A percentile compares a stretch with the other conserved stretches of the same genome.
Evolutionary conservation across 2,113 vertebrate genomes (phyloP).

Genomic region (Ammodytes dubius): DNA sequence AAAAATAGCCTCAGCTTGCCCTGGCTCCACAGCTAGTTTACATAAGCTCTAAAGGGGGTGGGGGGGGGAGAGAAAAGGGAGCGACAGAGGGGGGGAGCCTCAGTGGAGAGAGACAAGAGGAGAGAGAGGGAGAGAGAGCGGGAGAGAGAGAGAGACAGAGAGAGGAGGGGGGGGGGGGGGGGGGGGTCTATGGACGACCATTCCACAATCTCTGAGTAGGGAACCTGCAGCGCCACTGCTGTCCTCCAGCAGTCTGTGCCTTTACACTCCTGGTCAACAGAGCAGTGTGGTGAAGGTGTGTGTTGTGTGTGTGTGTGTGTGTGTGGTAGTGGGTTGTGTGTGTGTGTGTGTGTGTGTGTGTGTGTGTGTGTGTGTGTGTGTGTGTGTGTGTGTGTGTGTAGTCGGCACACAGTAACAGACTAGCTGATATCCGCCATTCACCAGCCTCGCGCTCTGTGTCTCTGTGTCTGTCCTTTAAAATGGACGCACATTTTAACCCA

Average conservation of each 20-base stretch:
- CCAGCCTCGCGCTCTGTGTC: slow-evolving; percentile 57
- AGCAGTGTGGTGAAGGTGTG: slow-evolving; percentile 47
- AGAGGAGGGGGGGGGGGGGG: slow-evolving; percentile 15
- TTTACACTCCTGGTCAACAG: slow-evolving; percentile 72
- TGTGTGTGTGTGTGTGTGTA: slow-evolving; percentile 35
- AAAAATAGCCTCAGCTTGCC: slow-evolving; percentile 93
- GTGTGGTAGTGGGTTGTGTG: slow-evolving; percentile 31
- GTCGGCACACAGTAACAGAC: slow-evolving; percentile 63
- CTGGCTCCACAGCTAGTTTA: slow-evolving; percentile 93
- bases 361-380: slow-evolving; percentile 39
- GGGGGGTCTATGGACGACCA: slow-evolving; percentile 81
- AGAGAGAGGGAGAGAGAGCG: neutral
- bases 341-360: slow-evolving; percentile 34
- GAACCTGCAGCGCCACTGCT: slow-evolving; percentile 76
- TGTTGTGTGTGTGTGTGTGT: slow-evolving; percentile 27
- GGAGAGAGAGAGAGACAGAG: slow-evolving; percentile 2
- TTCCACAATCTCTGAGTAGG: slow-evolving; percentile 78
- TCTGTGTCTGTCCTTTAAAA: slow-evolving; percentile 75
- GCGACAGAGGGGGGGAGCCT: slow-evolving; percentile 63
- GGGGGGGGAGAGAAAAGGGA: slow-evolving; percentile 55
- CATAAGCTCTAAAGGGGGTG: slow-evolving; percentile 88
- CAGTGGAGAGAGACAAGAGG: slow-evolving; percentile 48
- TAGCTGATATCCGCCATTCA: slow-evolving; percentile 75
- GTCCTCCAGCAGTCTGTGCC: slow-evolving; percentile 76
- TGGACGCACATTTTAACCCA: slow-evolving; percentile 76